Evolutionary conservation across 2,888 invertebrate species (phyloP).

Genomic region (Sarcophaga rosellei): DNA sequence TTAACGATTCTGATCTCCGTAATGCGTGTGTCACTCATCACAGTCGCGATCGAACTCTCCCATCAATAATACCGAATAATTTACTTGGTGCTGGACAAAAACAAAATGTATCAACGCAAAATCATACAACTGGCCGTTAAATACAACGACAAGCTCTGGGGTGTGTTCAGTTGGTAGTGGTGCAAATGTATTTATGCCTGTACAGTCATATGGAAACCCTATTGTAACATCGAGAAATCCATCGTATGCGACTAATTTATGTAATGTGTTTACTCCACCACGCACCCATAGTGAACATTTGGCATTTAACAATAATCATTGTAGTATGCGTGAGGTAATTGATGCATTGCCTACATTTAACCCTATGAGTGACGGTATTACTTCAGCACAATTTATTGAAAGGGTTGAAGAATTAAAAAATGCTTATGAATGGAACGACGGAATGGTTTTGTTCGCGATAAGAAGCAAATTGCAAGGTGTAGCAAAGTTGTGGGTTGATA

Average conservation of each 20-base stretch:
- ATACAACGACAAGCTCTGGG: too few species aligned
- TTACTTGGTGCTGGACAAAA: too few species aligned
- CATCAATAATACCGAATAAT: too few species aligned
- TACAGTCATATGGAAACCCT: neutral
- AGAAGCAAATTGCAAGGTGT: neutral
- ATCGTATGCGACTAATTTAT: neutral
- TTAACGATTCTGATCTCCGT: conserved; percentile 7
- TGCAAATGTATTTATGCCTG: neutral
- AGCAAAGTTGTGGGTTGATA: conserved; percentile 7
- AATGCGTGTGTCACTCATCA: conserved; percentile 12
- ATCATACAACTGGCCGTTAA: too few species aligned
- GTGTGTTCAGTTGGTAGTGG: neutral
- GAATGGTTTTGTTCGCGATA: conserved; percentile 20
- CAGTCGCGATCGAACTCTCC: neutral
- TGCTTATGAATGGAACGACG: conserved; percentile 26
- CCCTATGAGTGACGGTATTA: conserved; percentile 14
- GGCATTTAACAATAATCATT: conserved; percentile 4
- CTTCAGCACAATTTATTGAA: conserved; percentile 33
- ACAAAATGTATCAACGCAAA: too few species aligned
- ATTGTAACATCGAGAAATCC: neutral
- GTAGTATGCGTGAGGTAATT: conserved; percentile 47
- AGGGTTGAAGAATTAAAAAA: conserved; percentile 31
- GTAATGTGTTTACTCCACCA: neutral
- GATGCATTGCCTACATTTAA: conserved; percentile 40
- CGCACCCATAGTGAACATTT: neutral